Percentiles rank a stretch among this genome's conserved stretches.
Conservation (phyloP, 2,113 vertebrate genomes). For the Tragelaphus imberbis region DNA sequence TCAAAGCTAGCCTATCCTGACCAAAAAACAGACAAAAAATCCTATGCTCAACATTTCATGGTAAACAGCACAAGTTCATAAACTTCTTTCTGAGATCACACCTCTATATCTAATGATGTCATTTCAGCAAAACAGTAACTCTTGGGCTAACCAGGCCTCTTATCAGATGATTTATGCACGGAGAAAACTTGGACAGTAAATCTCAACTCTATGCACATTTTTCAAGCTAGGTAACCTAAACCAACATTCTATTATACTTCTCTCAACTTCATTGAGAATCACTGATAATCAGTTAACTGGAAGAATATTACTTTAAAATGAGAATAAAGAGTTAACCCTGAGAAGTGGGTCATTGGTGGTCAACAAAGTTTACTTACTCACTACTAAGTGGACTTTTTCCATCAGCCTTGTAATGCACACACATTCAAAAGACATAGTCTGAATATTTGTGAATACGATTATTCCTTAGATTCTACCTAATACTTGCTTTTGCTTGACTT, state of each 20-base stretch:
- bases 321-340: not conserved
- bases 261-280: not conserved
- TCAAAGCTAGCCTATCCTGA: not conserved
- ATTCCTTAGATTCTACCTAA: not conserved
- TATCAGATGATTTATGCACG: not conserved
- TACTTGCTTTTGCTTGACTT: not conserved
- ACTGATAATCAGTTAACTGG: not conserved
- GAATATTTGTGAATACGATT: not conserved
- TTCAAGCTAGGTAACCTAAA: not conserved
- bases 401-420: not conserved
- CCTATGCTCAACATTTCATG: not conserved
- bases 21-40: not conserved
- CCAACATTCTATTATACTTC: not conserved
- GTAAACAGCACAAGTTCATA: not conserved
- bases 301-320: not conserved
- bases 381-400: not conserved
- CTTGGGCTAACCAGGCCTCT: not conserved
- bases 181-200: not conserved
- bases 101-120: not conserved
- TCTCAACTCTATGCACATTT: not conserved
- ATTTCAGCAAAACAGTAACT: not conserved
- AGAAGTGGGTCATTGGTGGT: not conserved
- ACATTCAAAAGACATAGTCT: not conserved
- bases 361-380: not conserved
- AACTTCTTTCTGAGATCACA: not conserved